Conservation (phyloP, 2,888 invertebrate species). For the Amaurobius ferox region DNA sequence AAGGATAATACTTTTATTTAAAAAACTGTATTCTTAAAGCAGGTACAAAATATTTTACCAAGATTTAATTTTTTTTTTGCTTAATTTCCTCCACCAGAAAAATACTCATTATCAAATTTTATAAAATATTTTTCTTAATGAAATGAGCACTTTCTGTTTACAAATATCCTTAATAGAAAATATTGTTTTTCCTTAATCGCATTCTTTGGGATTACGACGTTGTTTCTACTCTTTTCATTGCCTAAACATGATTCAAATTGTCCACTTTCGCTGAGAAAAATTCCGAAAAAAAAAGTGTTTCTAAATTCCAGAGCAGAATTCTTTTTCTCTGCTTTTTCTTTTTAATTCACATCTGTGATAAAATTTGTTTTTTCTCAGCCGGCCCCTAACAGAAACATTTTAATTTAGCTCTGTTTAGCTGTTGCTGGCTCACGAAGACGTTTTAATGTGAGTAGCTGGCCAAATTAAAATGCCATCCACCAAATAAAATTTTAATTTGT, state of each 20-base stretch:
- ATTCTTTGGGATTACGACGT: background rate
- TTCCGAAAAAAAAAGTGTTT: background rate
- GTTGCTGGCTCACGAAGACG: constrained; percentile 12
- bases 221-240: constrained; percentile 7
- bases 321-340: constrained; percentile 14
- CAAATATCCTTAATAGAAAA: background rate
- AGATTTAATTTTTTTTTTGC: too few relatives aligned
- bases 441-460: constrained; percentile 45
- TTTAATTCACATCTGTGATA: background rate
- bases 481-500: constrained; percentile 71
- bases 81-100: too few relatives aligned
- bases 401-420: constrained; percentile 60
- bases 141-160: too few relatives aligned
- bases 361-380: constrained; percentile 11
- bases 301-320: constrained; percentile 25
- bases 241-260: constrained; percentile 1
- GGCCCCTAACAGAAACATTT: constrained; percentile 46
- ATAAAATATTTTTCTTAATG: too few relatives aligned
- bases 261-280: background rate
- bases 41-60: too few relatives aligned
- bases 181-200: background rate
- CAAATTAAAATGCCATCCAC: constrained; percentile 69
- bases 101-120: too few relatives aligned
- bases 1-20: too few relatives aligned
- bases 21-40: too few relatives aligned